Evolutionary conservation across 2,888 invertebrate genomes (phyloP), one percentile per base, ranked within the genome.

Genomic region (Ypsolopha sequella): DNA sequence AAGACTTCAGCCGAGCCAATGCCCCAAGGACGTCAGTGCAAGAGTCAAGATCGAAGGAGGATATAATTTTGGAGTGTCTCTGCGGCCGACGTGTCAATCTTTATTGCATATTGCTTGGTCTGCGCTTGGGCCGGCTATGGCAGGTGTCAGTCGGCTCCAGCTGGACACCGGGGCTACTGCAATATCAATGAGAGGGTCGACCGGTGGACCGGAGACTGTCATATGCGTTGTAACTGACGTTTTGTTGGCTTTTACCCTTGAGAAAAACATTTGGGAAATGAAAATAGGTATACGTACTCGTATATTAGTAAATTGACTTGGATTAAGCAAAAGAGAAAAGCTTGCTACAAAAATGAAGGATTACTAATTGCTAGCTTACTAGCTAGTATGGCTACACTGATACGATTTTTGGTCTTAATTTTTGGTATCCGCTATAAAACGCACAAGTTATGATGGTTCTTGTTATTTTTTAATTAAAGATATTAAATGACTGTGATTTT

Each of bases 31-130:
- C 11, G 24, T 13, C n/a, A 48, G 60, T 61, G 61, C 63, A 65
- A 70, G 73, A 72, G 73, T 76, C 73, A 70, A 79, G 79, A 80
- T 73, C 68, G 68, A 68, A 66, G 68, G 75, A 81, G 36, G 48
- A 80, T 80, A 81, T 77, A 81, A 78, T 70, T 76, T 73, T 70
- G 76, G 67, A 61, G 58, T 61, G 62, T 67, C 70, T 73, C 78
- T 63, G 60, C 59, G 58, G 64, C 72, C 65, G 58, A 54, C 60
- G 58, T 63, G 82, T 82, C 85, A 81, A 80, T 82, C 80, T 76
- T 80, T 78, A 77, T 80, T 79, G 75, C 67, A 58, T n/a, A 54
- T 56, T 52, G 53, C 58, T 56, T 58, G 48, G 53, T 53, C 55
- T 51, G 54, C 11, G 36, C 43, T 53, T 52, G 52, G 56, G 60